These are phyloP conservation scores for Sternarchorhynchus goeldii DNA, from an alignment of 2,797 vertebrate genomes.

Conservation along the genomic window DNA sequence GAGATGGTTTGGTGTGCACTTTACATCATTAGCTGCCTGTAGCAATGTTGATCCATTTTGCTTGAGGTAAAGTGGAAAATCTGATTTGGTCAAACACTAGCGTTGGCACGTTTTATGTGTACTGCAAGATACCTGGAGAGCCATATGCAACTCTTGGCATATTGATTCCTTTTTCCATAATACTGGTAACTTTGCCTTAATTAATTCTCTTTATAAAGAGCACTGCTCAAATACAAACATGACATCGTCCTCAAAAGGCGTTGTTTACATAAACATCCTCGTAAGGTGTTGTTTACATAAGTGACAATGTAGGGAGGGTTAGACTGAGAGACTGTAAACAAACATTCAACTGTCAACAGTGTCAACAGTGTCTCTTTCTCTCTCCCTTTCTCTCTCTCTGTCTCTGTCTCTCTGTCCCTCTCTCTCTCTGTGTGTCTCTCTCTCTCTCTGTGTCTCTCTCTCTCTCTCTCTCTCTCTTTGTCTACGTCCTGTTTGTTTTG, in stretches of 20 bases:
- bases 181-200: conserved; percentile 2
- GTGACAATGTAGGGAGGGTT: conserved; percentile 33
- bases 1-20: not conserved
- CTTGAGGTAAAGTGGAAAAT: conserved; percentile 2
- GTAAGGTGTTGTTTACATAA: conserved; percentile 10
- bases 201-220: not conserved
- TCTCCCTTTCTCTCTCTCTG: conserved; percentile 10
- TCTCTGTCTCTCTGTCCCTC: conserved; percentile 17
- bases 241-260: not conserved
- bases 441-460: conserved; percentile 17
- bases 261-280: not conserved
- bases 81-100: not conserved
- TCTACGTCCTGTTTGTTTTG: conserved; percentile 27
- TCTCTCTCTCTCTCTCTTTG: conserved; percentile 8
- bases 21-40: conserved; percentile 16
- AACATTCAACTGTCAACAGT: too few relatives aligned
- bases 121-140: not conserved
- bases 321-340: conserved; percentile 33
- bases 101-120: not conserved
- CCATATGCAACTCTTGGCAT: not conserved
- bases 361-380: not conserved
- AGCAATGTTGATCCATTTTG: not conserved
- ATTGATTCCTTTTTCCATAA: not conserved
- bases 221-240: not conserved
- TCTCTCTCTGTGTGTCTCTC: conserved; percentile 12